Evolutionary conservation across 2,888 invertebrate species (phyloP).

Genomic region (Oeneis ivallda): DNA sequence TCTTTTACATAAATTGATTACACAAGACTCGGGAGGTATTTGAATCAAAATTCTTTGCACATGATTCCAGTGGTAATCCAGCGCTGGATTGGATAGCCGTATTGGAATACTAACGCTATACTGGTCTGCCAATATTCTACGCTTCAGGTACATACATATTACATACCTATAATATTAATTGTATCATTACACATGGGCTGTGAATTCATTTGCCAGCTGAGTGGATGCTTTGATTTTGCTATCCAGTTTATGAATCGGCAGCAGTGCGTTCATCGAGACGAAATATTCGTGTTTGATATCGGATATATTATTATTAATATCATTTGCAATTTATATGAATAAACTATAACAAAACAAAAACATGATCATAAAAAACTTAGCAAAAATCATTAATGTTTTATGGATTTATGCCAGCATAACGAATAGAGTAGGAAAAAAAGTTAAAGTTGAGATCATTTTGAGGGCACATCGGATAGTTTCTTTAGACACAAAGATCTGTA

Average conservation of each 20-base stretch:
- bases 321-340: slow-evolving; percentile 2
- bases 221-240: slow-evolving; percentile 62
- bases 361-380: background rate
- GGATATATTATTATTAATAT: background rate
- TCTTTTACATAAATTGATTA: too few species aligned
- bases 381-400: background rate
- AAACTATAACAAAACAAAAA: background rate
- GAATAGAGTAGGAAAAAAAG: background rate
- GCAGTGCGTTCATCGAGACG: slow-evolving; percentile 62
- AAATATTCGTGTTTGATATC: slow-evolving; percentile 42
- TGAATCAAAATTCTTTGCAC: background rate
- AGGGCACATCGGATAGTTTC: background rate
- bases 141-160: background rate
- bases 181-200: slow-evolving; percentile 45
- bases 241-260: slow-evolving; percentile 64
- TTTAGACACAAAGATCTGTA: background rate
- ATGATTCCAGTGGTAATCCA: background rate
- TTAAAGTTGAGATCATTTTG: background rate
- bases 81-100: background rate
- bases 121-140: background rate
- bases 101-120: background rate
- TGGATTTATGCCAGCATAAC: background rate
- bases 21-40: background rate
- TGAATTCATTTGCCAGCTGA: slow-evolving; percentile 56
- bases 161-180: slow-evolving; percentile 29